A percentile compares a stretch with the other conserved stretches of the same genome.
These are phyloP conservation scores for Latrodectus geometricus DNA, from an alignment of 1,140 invertebrate species.

Conservation along the genomic window DNA sequence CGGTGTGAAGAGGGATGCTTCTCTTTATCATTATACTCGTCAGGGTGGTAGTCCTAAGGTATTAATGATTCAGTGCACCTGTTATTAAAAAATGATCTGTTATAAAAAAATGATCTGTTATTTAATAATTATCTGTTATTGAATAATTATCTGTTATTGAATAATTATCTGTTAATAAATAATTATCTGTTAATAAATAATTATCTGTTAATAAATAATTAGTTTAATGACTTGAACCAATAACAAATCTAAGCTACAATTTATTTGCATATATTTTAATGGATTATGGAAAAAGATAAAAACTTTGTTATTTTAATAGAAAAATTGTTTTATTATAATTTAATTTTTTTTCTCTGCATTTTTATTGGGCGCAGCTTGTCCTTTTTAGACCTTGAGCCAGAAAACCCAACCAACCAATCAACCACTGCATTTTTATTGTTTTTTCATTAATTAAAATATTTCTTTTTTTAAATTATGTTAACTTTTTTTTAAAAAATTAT, in stretches of 20 bases:
- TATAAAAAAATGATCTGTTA: too few species aligned
- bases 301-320: neutral
- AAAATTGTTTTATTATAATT: too few species aligned
- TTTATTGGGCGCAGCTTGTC: too few species aligned
- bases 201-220: neutral
- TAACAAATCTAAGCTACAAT: too few species aligned
- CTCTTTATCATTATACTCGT: constrained; percentile 81
- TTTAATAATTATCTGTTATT: too few species aligned
- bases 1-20: constrained; percentile 78
- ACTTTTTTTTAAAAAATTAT: too few species aligned
- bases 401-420: too few species aligned
- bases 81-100: neutral
- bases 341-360: neutral
- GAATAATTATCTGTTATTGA: too few species aligned
- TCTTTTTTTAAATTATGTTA: neutral
- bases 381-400: too few species aligned
- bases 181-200: neutral
- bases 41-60: constrained; percentile 79
- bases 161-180: too few species aligned
- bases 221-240: neutral
- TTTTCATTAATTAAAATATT: constrained; percentile 8
- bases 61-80: neutral
- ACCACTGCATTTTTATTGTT: neutral
- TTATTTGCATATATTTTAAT: too few species aligned
- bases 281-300: neutral